Evolutionary conservation across 1,140 invertebrate species (phyloP).

Genomic region (Ips typographus): DNA sequence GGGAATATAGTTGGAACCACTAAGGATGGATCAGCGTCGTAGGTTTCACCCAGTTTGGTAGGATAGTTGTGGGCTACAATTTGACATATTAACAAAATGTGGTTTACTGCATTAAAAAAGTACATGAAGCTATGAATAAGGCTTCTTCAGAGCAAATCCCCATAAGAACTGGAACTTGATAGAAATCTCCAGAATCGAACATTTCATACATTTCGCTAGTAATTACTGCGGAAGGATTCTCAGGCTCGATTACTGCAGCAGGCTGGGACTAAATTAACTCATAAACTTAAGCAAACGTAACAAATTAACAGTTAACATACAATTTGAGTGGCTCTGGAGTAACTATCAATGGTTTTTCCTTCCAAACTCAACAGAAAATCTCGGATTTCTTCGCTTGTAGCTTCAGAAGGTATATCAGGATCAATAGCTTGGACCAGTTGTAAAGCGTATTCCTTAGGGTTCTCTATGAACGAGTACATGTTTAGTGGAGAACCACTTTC

Average conservation of each 20-base stretch:
- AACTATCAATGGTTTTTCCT: background rate
- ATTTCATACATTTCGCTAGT: conserved; percentile 6
- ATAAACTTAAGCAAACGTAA: background rate
- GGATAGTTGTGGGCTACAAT: background rate
- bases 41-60: background rate
- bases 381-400: conserved; percentile 7
- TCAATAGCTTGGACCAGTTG: conserved; percentile 7
- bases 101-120: background rate
- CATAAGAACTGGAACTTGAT: conserved; percentile 17
- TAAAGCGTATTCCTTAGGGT: background rate
- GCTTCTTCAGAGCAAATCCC: conserved; percentile 16
- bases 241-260: background rate
- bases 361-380: conserved; percentile 1
- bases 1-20: background rate
- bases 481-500: conserved; percentile 9
- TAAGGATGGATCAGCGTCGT: background rate
- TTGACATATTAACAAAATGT: background rate
- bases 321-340: background rate
- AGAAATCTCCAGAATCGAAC: conserved; percentile 12
- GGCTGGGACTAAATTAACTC: background rate
- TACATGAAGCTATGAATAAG: background rate
- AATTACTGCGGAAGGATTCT: conserved; percentile 7
- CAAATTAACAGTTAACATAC: background rate
- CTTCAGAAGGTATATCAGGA: background rate
- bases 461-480: background rate